Evolutionary conservation across 2,797 vertebrate genomes (phyloP), one percentile per base, ranked within the genome.

Genomic region (Lagorchestes hirsutus): DNA sequence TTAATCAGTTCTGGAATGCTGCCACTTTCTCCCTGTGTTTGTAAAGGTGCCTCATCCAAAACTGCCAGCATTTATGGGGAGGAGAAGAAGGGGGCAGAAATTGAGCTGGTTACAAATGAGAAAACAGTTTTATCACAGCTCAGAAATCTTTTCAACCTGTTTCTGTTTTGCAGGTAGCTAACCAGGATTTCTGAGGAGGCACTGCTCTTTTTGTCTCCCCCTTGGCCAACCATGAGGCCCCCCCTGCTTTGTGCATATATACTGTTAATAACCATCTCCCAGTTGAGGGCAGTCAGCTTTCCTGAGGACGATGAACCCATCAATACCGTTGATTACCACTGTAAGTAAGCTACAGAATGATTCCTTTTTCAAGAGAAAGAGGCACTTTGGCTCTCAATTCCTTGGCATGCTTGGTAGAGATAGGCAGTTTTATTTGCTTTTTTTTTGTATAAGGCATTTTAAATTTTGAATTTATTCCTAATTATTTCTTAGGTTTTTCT

Each of bases 241-340:
- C 98, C 98, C 90, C 98, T 98, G 98, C 98, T 99, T 95, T 99
- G 99, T 98, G 99, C 99, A 98, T 98, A 98, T 57, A 74, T 99
- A 98, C 98, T 99, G 96, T 99, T 99, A 59, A 98, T 99, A 95
- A 97, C 98, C 96, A 91, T 99, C 95, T 98, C 99, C 97, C 98
- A 98, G 96, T 97, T 99, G 97, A 97, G 97, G 27, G 99, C 99
- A 6, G 98, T 99, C 99, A 99, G 99, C 98, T 99, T 99, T 98
- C 99, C 99, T 0, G 99, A 99, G 97, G 99, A 99, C 34, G 98
- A 98, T 57, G 98, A 99, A 16, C 99, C 99, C 93, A 99, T 99
- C 5, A 99, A 99, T 40, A 96, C 99, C 11, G 99, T 99, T 16
- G 99, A 99, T 96, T 99, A 99, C 97, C 99, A 99, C 98, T 99